These are phyloP conservation scores for Seladonia tumulorum DNA, from an alignment of 2,888 invertebrate genomes.

Conservation along the genomic window DNA sequence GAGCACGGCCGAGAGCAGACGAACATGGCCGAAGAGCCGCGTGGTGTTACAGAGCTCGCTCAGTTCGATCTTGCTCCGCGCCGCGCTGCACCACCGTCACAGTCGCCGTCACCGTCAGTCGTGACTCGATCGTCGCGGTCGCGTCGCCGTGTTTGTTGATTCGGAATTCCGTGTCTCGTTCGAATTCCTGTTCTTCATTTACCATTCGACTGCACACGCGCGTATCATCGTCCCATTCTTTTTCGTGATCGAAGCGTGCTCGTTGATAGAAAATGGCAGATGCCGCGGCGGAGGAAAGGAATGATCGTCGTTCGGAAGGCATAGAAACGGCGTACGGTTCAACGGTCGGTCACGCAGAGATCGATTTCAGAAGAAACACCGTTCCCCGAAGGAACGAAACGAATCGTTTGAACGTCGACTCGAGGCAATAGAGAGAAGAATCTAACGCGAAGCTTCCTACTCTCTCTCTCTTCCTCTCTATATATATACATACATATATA, in stretches of 20 bases:
- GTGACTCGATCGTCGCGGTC: constrained; percentile 81
- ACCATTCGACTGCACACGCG: background rate
- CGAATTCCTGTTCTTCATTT: background rate
- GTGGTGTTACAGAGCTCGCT: constrained; percentile 75
- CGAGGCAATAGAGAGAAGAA: constrained; percentile 14
- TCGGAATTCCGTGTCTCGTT: no score
- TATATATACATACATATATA: no score
- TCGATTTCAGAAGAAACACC: constrained; percentile 43
- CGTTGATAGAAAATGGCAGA: constrained; percentile 32
- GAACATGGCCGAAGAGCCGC: constrained; percentile 79
- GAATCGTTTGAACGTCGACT: background rate
- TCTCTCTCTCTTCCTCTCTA: background rate
- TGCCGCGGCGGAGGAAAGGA: background rate
- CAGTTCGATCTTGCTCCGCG: no score
- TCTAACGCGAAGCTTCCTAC: constrained; percentile 1
- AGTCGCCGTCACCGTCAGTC: constrained; percentile 72
- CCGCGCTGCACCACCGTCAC: background rate
- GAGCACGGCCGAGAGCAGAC: constrained; percentile 70
- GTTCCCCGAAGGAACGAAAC: constrained; percentile 15
- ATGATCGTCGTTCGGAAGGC: background rate
- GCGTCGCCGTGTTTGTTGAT: constrained; percentile 16
- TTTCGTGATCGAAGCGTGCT: background rate
- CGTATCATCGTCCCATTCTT: background rate
- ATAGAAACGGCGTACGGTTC: constrained; percentile 28
- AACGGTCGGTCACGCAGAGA: constrained; percentile 35